Conservation (phyloP, 2,888 invertebrate genomes). For the Lepidochrysops patricia region DNA sequence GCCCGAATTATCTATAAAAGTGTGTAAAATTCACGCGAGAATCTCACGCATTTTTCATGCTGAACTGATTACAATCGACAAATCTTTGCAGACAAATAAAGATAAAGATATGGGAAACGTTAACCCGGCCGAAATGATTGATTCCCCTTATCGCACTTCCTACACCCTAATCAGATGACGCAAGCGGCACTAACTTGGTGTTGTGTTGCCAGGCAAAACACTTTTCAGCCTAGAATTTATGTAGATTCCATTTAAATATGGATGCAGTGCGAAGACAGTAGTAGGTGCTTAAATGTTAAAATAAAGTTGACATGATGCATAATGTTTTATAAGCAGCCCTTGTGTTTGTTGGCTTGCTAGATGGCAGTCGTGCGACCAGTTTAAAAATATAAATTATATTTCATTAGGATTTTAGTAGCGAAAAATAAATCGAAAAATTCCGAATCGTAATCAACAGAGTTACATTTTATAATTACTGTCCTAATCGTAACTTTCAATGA, state of each 20-base stretch:
- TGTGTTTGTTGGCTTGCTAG: no score
- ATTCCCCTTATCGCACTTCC: constrained; percentile 9
- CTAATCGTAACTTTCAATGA: neutral
- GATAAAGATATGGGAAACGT: neutral
- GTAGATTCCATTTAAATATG: neutral
- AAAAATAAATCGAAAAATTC: no score
- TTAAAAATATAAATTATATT: no score
- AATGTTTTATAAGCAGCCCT: no score
- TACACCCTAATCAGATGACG: constrained; percentile 7
- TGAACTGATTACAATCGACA: neutral
- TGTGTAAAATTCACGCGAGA: neutral
- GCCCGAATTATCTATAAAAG: neutral
- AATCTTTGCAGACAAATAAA: constrained; percentile 6
- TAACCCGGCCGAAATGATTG: constrained; percentile 9
- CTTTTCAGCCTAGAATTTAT: neutral
- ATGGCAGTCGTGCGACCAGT: no score
- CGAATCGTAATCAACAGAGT: no score
- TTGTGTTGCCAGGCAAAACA: neutral
- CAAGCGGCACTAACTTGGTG: neutral
- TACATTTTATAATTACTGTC: neutral
- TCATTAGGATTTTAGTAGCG: no score
- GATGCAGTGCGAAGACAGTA: no score
- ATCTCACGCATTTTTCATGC: neutral
- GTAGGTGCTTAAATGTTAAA: no score
- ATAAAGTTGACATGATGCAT: no score